Percentiles rank a stretch among this genome's conserved stretches.
phyloP scores from a whole-genome alignment of 1,140 invertebrate genomes.

The Drosophila nigromelanica region DNA sequence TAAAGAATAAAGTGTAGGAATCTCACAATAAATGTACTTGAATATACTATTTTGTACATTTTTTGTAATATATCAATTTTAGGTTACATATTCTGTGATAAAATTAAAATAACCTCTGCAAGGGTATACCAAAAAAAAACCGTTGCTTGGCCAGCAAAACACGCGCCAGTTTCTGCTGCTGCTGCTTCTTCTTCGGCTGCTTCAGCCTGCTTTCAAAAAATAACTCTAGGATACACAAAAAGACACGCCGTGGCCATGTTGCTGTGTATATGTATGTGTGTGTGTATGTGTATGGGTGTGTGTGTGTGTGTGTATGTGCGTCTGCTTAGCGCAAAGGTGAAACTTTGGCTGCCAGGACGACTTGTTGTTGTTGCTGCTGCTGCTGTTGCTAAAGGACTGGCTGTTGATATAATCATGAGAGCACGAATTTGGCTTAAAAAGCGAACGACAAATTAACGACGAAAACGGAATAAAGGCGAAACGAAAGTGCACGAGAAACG shows the following conservation, averaged over 20 bases:
- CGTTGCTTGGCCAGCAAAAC: slow-evolving; percentile 24
- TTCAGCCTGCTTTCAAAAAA: slow-evolving; percentile 63
- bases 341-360: slow-evolving; percentile 61
- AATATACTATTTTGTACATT: no score
- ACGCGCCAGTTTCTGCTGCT: slow-evolving; percentile 42
- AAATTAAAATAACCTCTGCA: no score
- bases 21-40: no score
- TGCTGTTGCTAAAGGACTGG: slow-evolving; percentile 17
- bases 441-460: slow-evolving; percentile 70
- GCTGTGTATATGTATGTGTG: slow-evolving; percentile 9
- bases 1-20: no score
- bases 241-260: slow-evolving; percentile 62
- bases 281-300: no score
- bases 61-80: no score
- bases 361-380: slow-evolving; percentile 45
- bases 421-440: slow-evolving; percentile 70
- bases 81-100: no score
- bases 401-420: slow-evolving; percentile 61
- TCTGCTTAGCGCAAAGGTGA: slow-evolving; percentile 65
- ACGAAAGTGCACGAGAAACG: slow-evolving; percentile 64
- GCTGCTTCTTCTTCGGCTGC: slow-evolving; percentile 35
- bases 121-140: slow-evolving; percentile 9
- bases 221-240: slow-evolving; percentile 82
- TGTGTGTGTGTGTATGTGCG: slow-evolving; percentile 25
- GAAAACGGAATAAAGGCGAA: slow-evolving; percentile 47